Base-by-base conservation (phyloP, 2,113 vertebrate species). In the Tragelaphus strepsiceros region DNA sequence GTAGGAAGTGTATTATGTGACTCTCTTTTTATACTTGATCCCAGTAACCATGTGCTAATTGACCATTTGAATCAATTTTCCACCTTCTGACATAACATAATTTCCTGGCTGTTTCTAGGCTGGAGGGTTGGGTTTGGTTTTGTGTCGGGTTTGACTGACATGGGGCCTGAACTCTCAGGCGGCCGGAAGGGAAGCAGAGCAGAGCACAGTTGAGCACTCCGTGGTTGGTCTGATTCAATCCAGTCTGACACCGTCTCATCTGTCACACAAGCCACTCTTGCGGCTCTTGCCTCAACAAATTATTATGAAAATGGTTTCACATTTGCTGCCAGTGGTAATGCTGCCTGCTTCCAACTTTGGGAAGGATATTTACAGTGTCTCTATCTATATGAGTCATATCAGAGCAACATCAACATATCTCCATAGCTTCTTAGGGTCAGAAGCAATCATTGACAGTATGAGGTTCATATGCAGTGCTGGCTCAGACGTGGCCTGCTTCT, bases 271-370 rank as follows among this genome's bases (percentile, higher is more conserved):
- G 80, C 67, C 93, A 92, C 88, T 98, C 96, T 95, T 22, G 35
- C 19, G 71, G 95, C 98, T 98, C 64, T 94, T 98, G 90, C 90
- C 93, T 97, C 96, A 98, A 97, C n/a, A 98, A 97, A 98, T 98
- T 94, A 85, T 98, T 98, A 97, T 77, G 96, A 98, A 98, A 99
- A 98, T 90, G 53, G 87, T 97, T 98, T 97, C 92, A 62, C 95
- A 87, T 97, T 91, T 53, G 61, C 95, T 98, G 94, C 96, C 97
- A 93, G 13, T 96, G 84, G 90, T 96, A 97, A 96, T 28, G 1
- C 95, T 97, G 84, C 95, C 97, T 88, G 88, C 96, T 97, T 98
- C 84, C 96, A 96, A 35, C 95, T 98, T 98, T 86, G 94, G 46
- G 97, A 98, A 98, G 84, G 96, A 96, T 97, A 98, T 98, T 98